Conservation (phyloP, 2,113 vertebrate species). For the Mixornis gularis region DNA sequence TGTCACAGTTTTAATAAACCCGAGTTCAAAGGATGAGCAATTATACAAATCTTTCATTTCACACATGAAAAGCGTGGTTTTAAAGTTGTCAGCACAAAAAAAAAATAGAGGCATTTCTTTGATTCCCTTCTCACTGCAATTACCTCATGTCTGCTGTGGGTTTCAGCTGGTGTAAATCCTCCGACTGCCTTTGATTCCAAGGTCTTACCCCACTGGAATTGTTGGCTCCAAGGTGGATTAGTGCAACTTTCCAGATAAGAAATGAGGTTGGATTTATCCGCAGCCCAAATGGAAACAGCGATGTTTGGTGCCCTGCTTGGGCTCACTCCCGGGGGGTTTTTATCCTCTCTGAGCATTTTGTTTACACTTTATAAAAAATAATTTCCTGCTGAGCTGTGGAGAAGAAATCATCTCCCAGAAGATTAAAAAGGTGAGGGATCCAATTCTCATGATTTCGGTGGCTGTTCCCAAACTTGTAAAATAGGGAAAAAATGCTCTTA, state of each 20-base stretch:
- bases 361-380: background rate
- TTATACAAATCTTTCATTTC: constrained; percentile 62
- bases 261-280: background rate
- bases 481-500: background rate
- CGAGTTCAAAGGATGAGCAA: constrained; percentile 58
- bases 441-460: background rate
- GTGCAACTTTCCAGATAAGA: constrained; percentile 4
- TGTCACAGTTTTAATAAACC: constrained; percentile 46
- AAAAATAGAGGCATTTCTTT: background rate
- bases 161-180: background rate
- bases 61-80: constrained; percentile 33
- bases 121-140: constrained; percentile 27
- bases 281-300: background rate
- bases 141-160: constrained; percentile 1
- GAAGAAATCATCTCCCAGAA: background rate
- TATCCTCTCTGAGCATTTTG: background rate
- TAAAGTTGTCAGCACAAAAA: constrained; percentile 22
- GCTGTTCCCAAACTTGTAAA: background rate
- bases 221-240: background rate
- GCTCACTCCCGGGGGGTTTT: background rate
- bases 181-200: background rate
- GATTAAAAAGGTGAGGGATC: background rate
- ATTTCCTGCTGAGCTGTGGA: background rate
- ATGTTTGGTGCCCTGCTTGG: background rate
- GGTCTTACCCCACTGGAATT: background rate